Conservation (phyloP, 2,797 vertebrate species). For the Mormyrus proboscirostris region DNA sequence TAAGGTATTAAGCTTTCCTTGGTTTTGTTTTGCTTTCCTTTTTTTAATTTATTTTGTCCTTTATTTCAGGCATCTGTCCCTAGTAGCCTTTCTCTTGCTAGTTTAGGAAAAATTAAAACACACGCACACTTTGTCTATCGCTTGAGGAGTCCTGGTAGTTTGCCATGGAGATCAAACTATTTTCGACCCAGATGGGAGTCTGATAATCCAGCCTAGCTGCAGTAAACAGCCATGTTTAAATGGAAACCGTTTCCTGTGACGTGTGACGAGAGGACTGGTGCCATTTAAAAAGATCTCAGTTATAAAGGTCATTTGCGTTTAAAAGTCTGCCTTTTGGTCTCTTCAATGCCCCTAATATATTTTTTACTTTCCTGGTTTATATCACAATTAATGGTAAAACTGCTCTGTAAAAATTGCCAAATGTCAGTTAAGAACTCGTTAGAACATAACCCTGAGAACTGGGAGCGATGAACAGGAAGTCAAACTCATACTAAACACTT, state of each 20-base stretch:
- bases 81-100: neutral
- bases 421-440: neutral
- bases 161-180: neutral
- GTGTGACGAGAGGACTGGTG: neutral
- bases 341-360: neutral
- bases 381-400: neutral
- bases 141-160: neutral
- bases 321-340: conserved; percentile 9
- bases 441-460: neutral
- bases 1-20: neutral
- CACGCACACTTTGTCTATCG: neutral
- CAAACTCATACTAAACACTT: neutral
- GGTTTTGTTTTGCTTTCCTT: neutral
- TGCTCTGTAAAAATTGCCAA: neutral
- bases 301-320: neutral
- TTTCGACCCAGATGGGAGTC: neutral
- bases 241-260: neutral
- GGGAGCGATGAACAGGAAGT: neutral
- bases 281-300: neutral
- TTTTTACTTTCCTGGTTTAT: neutral
- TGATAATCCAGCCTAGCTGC: neutral
- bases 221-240: neutral
- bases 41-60: neutral
- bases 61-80: neutral
- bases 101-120: neutral